Base-by-base conservation (phyloP, 2,888 invertebrate species). In the Cistogaster globosa region DNA sequence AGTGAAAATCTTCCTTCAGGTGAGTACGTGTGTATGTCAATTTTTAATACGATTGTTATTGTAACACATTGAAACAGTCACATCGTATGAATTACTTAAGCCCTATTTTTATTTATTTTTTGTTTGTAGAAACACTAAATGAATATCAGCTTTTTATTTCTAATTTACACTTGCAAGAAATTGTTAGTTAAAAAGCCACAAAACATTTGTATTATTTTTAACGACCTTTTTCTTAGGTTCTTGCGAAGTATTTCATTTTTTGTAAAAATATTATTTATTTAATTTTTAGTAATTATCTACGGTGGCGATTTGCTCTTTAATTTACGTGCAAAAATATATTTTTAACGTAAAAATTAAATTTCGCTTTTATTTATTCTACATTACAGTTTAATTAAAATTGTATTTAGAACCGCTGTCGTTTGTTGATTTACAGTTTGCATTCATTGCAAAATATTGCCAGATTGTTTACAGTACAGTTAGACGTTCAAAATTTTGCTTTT, bases 21-120 rank as follows among this genome's bases (percentile, higher is more conserved):
- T 20, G 20, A 42, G 20, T 55, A 7, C n/a, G 14, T 48, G 45
- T 48, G 42, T 12, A 12, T 20, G 16, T 38, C 9, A 55, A 22
- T 42, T 38, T 38, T 38, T 55, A 22, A 68, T 55, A 11, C 38
- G 16, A 22, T 68, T 55, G 67, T 48, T 48, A n/a, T 48, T 65
- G 22, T 53, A 32, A 36, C 12, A 53, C 48, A 51, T 20, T 51
- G 45, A 8, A 16, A 55, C 16, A 20, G 16, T 55, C 38, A 38
- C 22, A 38, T 55, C 16, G 22, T 11, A 38, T 11, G 68, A 22
- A 68, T 14, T 11, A 55, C 36, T 55, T 55, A n/a, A 51, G 36
- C 11, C 51, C 18, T 36, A n/a, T 36, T 18, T 18, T 14, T 42
- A 38, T 20, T 38, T 53, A 3, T 55, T 22, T 38, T 16, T 8